Conservation (phyloP, 1,140 invertebrate species). For the Batillaria attramentaria region DNA sequence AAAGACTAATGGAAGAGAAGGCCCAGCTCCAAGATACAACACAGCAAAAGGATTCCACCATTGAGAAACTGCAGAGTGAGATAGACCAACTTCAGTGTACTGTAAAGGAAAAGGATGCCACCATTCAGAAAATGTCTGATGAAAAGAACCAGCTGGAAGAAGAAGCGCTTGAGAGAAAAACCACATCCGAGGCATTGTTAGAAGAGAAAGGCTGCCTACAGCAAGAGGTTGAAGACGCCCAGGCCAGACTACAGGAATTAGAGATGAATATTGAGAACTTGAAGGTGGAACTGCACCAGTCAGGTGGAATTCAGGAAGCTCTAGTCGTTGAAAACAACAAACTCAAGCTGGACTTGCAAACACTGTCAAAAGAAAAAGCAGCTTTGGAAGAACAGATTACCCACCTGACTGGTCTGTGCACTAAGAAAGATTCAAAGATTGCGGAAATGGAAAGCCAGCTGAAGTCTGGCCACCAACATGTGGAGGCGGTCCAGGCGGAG, state of each 20-base stretch:
- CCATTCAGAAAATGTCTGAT: background rate
- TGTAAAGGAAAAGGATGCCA: background rate
- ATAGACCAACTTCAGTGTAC: background rate
- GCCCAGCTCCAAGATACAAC: too few species aligned
- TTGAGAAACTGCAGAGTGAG: background rate
- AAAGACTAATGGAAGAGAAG: too few species aligned
- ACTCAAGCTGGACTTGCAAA: background rate
- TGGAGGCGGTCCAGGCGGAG: slow-evolving; percentile 42
- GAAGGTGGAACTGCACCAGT: slow-evolving; percentile 12
- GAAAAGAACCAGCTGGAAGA: background rate
- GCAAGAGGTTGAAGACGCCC: background rate
- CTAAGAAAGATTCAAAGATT: slow-evolving; percentile 26
- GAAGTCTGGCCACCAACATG: slow-evolving; percentile 40
- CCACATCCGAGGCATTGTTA: slow-evolving; percentile 6
- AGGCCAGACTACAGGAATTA: background rate
- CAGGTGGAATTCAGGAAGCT: background rate
- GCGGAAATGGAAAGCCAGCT: slow-evolving; percentile 35
- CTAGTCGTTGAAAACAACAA: slow-evolving; percentile 1
- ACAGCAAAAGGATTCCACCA: too few species aligned
- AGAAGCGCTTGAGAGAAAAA: background rate
- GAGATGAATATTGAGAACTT: slow-evolving; percentile 19
- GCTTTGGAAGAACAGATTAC: slow-evolving; percentile 36
- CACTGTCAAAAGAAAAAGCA: background rate
- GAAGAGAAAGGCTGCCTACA: background rate
- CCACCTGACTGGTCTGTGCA: slow-evolving; percentile 22